Base-by-base conservation (phyloP, 2,888 invertebrate species). In the Mythimna albipuncta region DNA sequence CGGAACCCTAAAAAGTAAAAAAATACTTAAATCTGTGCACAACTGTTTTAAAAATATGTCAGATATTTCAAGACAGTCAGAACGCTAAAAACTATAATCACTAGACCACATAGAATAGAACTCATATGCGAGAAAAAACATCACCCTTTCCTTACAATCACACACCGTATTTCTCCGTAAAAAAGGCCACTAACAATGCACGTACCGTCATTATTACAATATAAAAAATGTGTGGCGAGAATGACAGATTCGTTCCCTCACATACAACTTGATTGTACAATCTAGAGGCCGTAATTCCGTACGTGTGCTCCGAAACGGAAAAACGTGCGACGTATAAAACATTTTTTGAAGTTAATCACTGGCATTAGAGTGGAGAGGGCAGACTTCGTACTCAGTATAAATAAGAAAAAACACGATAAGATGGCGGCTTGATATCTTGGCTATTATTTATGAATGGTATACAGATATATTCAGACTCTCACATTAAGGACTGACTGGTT, bases 251-350 rank as follows among this genome's bases (percentile, higher is more conserved):
- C 69, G 68, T 77, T 75, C 54, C 35, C 69, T 73, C 64, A 57
- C 73, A 74, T 64, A 83, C 62, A 79, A 75, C 82, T 70, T 83
- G 75, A 83, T 81, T 83, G 74, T 69, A 74, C 75, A 63, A 63
- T 70, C 73, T 72, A 59, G 58, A 38, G 59, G 47, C 38, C 47
- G 59, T 77, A 69, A 82, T 64, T 55, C 69, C 19, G 62, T 69
- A 80, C 77, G 81, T 81, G 79, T 66, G 41, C n/a, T 59, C 47
- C 35, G 38, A 72, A 78, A 78, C 67, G 67, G 54, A 55, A 59
- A 75, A 78, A 72, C 69, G 73, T 83, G 75, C 6, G 26, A 57
- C 57, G 52, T 70, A 78, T 81, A 81, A 75, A 83, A 78, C 58
- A 83, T 83, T 81, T 81, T 72, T 67, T 80, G 41, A 61, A 73